phyloP scores from a whole-genome alignment of 2,888 invertebrate genomes.

The Loripinus fragilis region DNA sequence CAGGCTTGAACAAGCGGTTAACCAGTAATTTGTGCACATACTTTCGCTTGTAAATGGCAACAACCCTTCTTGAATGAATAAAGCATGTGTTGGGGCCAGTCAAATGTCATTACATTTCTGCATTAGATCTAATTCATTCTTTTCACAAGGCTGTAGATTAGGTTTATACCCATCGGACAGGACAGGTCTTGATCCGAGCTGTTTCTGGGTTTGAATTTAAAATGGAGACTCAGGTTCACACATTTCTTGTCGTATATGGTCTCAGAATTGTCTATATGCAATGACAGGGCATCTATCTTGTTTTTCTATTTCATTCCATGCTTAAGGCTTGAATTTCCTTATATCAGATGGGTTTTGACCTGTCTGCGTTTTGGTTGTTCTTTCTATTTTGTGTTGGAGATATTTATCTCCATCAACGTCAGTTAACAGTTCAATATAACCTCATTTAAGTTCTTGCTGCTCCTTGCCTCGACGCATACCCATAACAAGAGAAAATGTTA shows the following conservation, averaged over 20 bases:
- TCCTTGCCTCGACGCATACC: slow-evolving; percentile 34
- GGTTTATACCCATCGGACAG: too few relatives aligned
- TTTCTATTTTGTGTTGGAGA: slow-evolving; percentile 21
- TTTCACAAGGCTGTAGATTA: too few relatives aligned
- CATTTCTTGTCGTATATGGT: slow-evolving; percentile 9
- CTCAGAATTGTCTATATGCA: neutral
- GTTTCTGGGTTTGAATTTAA: neutral
- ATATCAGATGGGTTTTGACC: slow-evolving; percentile 18
- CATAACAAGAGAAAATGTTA: slow-evolving; percentile 20
- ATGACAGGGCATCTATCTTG: slow-evolving; percentile 1
- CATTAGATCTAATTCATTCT: too few relatives aligned
- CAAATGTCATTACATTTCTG: too few relatives aligned
- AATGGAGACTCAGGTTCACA: slow-evolving; percentile 8
- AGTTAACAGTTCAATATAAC: slow-evolving; percentile 18
- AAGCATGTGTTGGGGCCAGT: too few relatives aligned
- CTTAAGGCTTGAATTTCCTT: slow-evolving; percentile 29
- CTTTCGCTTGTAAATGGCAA: too few relatives aligned
- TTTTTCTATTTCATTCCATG: slow-evolving; percentile 19
- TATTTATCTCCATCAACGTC: slow-evolving; percentile 26
- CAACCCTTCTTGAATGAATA: too few relatives aligned
- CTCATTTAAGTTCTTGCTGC: slow-evolving; percentile 27
- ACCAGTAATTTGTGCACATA: too few relatives aligned
- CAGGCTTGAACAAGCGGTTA: too few relatives aligned
- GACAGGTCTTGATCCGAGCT: too few relatives aligned
- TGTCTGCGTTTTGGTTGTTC: slow-evolving; percentile 22